Conservation (phyloP, 2,888 invertebrate species). For the Callyntrura sp. region DNA sequence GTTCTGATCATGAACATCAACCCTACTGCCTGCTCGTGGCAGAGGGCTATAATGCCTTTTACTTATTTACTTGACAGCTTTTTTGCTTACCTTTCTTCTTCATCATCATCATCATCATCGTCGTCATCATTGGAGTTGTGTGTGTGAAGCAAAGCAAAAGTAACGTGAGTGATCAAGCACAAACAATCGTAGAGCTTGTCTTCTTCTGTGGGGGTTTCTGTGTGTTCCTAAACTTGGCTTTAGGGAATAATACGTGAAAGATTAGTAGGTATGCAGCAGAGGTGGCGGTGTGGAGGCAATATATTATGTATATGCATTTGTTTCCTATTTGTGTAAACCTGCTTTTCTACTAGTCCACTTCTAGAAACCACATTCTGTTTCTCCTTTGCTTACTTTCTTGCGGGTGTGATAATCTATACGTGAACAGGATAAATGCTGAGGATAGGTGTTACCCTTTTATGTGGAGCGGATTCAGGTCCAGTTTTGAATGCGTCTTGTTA, state of each 20-base stretch:
- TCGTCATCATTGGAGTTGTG: no score
- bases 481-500: not conserved
- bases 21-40: constrained; percentile 15
- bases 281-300: no score
- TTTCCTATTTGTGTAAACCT: no score
- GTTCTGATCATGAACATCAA: constrained; percentile 15
- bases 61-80: not conserved
- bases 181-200: not conserved
- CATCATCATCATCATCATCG: no score
- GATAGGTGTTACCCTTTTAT: constrained; percentile 9
- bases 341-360: no score
- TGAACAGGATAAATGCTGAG: constrained; percentile 46
- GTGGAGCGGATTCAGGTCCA: constrained; percentile 8
- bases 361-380: not conserved
- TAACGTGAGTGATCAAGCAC: not conserved
- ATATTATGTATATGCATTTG: no score
- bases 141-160: not conserved
- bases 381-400: constrained; percentile 10
- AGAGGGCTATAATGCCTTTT: not conserved
- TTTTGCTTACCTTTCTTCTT: constrained; percentile 43
- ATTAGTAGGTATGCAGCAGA: not conserved
- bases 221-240: not conserved
- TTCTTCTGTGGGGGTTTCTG: not conserved
- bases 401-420: constrained; percentile 13
- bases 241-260: not conserved